Evolutionary conservation across 2,113 vertebrate genomes (phyloP), one percentile per base, ranked within the genome.

Genomic region (Psilopsiagon aurifrons): DNA sequence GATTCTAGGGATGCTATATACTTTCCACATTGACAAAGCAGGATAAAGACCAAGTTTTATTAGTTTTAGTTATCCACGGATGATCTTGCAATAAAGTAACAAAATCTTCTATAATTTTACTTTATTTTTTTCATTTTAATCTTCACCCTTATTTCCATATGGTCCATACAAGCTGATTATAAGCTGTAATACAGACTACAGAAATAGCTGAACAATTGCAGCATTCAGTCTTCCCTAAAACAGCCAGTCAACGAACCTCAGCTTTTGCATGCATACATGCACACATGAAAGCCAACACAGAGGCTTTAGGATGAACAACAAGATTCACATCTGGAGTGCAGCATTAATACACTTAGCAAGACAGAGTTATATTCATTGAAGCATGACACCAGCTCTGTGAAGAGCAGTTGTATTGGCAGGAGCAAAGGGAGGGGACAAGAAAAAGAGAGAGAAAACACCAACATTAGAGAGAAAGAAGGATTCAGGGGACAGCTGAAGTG

Each of bases 331-430:
- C 95, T 96, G 94, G 88, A 95, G 91, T 51, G 91, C 68, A 88
- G 79, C 66, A 93, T 94, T 97, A 96, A 96, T 89, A 87, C 73
- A 89, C 82, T 96, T 97, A 97, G 96, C 77, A 96, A 93, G 92
- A 96, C 83, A 89, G 83, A 95, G 67, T 60, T 91, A 91, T 92
- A 94, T 91, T 96, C 94, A 95, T 3, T 93, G 96, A 96, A 97
- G 97, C 93, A 86, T 94, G 95, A 97, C 91, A 78, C 63, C 76
- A 96, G 75, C 92, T 91, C 88, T 92, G 92, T 80, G 92, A 97
- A 96, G 92, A 91, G 90, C 43, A 59, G 75, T 27, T 96, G 51
- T 62, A 86, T 94, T 94, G 94, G 70, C 86, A 91, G 90, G 70
- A 89, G 63, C 49, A 70, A 2, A 29, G 31, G 81, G 88, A 86